Base-by-base conservation (phyloP, 2,888 invertebrate genomes). In the Graphium colonna region DNA sequence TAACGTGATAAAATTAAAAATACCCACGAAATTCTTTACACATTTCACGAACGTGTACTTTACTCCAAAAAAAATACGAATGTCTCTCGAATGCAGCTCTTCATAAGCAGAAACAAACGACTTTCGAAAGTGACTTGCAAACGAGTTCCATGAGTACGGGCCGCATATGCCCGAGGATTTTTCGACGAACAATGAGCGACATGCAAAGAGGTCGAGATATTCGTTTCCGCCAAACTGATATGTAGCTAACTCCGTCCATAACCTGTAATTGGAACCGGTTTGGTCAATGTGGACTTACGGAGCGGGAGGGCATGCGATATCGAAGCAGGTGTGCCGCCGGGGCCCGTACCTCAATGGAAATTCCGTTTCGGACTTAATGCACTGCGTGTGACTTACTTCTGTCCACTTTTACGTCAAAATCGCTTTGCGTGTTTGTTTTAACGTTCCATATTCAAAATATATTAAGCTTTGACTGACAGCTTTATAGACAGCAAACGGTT, bases 221-320 rank as follows among this genome's bases (percentile, higher is more conserved):
- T 79, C 76, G 82, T 87, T 88, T 87, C 86, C 88, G 88, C 85
- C 84, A 84, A 84, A 86, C 79, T 79, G 76, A 83, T 82, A 83
- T 81, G 83, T 82, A 79, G 79, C 59, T 60, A 57, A 55, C 54
- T 60, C 59, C 61, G 61, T 74, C 75, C 79, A 87, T 83, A 88
- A 88, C 89, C 88, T 77, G 89, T 85, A 88, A 86, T 84, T 79
- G 75, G 72, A 89, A 89, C 88, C 88, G 88, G 88, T 89, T 88
- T 80, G 63, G 73, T 78, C 81, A 79, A 84, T 79, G 86, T 83
- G 82, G 83, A 82, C 80, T 84, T 81, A 84, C 84, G 79, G 73
- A 71, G 76, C 70, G 78, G 76, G 82, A 82, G 80, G 79, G 83
- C 80, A 81, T 82, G 81, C 85, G 83, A 81, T 86, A 85, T 82